phyloP scores from a whole-genome alignment of 2,888 invertebrate species.

The Ornithoptera priamus region DNA sequence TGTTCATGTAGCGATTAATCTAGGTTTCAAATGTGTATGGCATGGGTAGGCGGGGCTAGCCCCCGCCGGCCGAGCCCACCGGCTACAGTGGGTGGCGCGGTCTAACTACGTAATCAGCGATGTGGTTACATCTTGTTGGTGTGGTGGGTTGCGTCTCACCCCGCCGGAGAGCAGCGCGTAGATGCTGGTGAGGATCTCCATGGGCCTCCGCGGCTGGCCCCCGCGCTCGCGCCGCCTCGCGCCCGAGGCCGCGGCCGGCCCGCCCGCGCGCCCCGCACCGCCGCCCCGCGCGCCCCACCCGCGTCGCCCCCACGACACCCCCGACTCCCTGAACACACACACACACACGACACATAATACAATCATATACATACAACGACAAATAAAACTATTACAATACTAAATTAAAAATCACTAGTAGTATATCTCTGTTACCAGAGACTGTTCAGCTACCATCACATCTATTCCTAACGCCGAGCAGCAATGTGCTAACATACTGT shows the following conservation, averaged over 20 bases:
- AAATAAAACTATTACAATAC: too few species aligned
- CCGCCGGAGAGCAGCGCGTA: slow-evolving; percentile 77
- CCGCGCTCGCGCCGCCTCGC: slow-evolving; percentile 74
- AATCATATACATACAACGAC: too few species aligned
- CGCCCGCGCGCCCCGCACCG: slow-evolving; percentile 50
- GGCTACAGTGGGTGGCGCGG: not conserved
- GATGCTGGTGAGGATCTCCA: slow-evolving; percentile 78
- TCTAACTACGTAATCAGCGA: slow-evolving; percentile 21
- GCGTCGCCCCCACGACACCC: slow-evolving; percentile 61
- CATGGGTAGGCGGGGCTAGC: not conserved
- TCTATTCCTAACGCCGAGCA: too few species aligned
- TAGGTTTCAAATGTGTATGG: too few species aligned
- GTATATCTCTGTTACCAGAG: too few species aligned
- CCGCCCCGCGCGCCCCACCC: slow-evolving; percentile 51
- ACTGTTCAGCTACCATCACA: too few species aligned
- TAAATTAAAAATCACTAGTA: too few species aligned
- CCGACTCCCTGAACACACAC: slow-evolving; percentile 57
- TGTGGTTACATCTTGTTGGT: slow-evolving; percentile 30
- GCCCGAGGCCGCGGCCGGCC: slow-evolving; percentile 53
- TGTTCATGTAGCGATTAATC: too few species aligned
- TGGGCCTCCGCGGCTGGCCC: slow-evolving; percentile 73
- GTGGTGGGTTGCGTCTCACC: slow-evolving; percentile 46
- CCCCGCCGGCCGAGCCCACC: not conserved
- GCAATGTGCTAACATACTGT: too few species aligned
- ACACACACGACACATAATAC: too few species aligned